A percentile compares a stretch with the other conserved stretches of the same genome.
These are phyloP conservation scores for Ephestia elutella DNA, from an alignment of 1,140 invertebrate genomes.

Conservation along the genomic window DNA sequence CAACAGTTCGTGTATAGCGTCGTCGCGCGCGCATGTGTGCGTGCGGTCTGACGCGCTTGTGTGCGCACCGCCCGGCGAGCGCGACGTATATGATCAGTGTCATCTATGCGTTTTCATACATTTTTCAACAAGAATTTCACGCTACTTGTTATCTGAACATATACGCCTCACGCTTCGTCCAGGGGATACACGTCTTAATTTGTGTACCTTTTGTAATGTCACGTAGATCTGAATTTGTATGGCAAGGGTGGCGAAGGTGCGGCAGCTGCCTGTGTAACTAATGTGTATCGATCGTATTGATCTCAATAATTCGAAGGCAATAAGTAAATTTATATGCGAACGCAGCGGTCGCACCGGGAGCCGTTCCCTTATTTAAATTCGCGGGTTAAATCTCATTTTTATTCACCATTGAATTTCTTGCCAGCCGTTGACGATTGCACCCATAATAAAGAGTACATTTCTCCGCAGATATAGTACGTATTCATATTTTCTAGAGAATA, in stretches of 20 bases:
- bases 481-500: background rate
- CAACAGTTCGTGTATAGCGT: background rate
- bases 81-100: conserved; percentile 14
- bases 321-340: background rate
- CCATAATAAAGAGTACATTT: background rate
- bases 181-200: background rate
- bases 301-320: conserved; percentile 3
- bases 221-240: conserved; percentile 56
- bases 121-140: background rate
- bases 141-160: background rate
- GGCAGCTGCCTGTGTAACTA: background rate
- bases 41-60: background rate
- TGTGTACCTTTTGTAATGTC: conserved; percentile 16
- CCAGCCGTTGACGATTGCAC: background rate
- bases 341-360: background rate
- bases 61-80: background rate
- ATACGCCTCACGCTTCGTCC: background rate
- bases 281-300: background rate
- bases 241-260: conserved; percentile 8
- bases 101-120: background rate
- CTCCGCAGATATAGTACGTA: conserved; percentile 2
- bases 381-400: background rate
- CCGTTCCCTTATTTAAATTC: conserved; percentile 1
- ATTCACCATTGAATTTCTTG: background rate
- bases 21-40: background rate